A percentile compares a stretch with the other conserved stretches of the same genome.
phyloP scores from a whole-genome alignment of 37 sponge, comb jelly and placozoan species.

The Tethya wilhelma region DNA sequence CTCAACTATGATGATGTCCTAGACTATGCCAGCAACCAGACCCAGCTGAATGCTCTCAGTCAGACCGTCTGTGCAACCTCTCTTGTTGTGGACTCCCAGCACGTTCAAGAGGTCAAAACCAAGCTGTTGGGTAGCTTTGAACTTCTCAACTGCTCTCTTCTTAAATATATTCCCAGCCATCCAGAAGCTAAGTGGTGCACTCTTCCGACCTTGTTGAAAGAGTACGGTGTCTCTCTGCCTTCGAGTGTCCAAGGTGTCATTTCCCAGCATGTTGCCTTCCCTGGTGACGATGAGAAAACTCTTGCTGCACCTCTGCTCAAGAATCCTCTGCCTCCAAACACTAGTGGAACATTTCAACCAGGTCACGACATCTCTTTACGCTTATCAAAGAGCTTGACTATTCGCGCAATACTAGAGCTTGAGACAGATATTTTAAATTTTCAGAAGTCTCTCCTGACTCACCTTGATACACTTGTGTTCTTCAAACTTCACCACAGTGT shows the following conservation, averaged over 20 bases:
- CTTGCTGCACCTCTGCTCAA: neutral
- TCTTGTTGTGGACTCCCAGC: conserved; percentile 7
- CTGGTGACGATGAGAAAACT: conserved; percentile 26
- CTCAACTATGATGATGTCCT: conserved; percentile 65
- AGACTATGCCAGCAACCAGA: conserved; percentile 34
- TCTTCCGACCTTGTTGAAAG: conserved; percentile 34
- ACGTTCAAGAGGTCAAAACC: conserved; percentile 12
- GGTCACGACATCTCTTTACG: conserved; percentile 25
- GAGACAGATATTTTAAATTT: conserved; percentile 16
- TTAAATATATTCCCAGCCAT: conserved; percentile 42
- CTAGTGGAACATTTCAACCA: conserved; percentile 40
- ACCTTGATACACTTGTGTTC: conserved; percentile 62
- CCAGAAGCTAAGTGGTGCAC: conserved; percentile 59
- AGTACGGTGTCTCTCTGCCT: conserved; percentile 57
- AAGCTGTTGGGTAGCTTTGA: conserved; percentile 29
- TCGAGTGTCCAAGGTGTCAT: conserved; percentile 18
- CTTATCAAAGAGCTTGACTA: conserved; percentile 13
- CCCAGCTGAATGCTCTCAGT: conserved; percentile 13
- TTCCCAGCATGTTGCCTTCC: conserved; percentile 24
- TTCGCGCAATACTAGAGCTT: conserved; percentile 12
- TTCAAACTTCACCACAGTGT: conserved; percentile 62
- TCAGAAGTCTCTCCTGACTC: conserved; percentile 28
- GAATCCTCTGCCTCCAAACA: neutral
- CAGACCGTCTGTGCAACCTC: conserved; percentile 31
- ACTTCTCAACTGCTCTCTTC: conserved; percentile 36